Evolutionary conservation across 2,797 vertebrate genomes (phyloP), one percentile per base, ranked within the genome.

Genomic region (Phoxinus dragarum): DNA sequence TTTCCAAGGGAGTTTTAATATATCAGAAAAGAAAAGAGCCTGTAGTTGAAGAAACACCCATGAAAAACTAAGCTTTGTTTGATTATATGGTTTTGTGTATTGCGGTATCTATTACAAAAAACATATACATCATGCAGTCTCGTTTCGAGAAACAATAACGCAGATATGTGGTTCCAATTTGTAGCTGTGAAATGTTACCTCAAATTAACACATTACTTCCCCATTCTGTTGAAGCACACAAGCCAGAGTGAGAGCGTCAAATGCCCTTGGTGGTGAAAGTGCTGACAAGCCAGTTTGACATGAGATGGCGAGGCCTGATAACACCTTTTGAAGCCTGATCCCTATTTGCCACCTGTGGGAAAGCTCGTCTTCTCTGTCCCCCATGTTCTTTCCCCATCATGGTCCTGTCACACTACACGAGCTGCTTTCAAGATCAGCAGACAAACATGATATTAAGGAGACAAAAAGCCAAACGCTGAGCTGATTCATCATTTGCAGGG

Each of bases 191-290:
- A 85, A 79, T 61, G 75, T 68, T 64, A 81, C 72, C 64, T 76
- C 72, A 81, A 69, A 86, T 68, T 49, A 78, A 82, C 73, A 61
- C 80, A 83, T 86, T 59, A 79, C 75, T 82, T 86, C 80, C 85
- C 54, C 31, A 61, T 86, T 47, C 42, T 61, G 85, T 64, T 40
- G 69, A 52, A 61, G 72, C 80, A 49, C 54, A 38, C 14, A 19
- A 42, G 44, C 44, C 73, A n/a, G 38, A 84, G 59, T 38, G 81
- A 69, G 77, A 80, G 68, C 21, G 77, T 87, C 78, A 81, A 72
- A 69, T 85, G 78, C 52, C 40, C 82, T 77, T 52, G 54, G 78
- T 71, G 78, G 64, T 61, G 78, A 84, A 87, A 84, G 82, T 82
- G 86, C 83, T 78, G 86, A 88, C 80, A 80, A 10, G 84, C 27